Percentiles rank a stretch among this genome's conserved stretches.
Evolutionary conservation across 1,140 invertebrate species (phyloP).

Genomic region (Portunus trituberculatus): DNA sequence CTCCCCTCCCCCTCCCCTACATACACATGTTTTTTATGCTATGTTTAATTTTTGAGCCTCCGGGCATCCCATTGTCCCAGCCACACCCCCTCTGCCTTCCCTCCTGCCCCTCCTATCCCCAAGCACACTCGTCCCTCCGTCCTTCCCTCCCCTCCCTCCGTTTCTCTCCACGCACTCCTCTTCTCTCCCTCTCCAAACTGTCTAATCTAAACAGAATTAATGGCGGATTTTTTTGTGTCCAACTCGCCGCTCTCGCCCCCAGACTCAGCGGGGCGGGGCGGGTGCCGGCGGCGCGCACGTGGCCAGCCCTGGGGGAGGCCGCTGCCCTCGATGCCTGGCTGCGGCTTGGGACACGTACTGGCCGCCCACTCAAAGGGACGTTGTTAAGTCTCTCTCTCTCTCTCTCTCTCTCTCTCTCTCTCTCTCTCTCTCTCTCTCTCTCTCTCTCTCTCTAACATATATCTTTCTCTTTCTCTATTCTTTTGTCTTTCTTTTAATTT

Average conservation of each 20-base stretch:
- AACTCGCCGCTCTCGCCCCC: constrained; percentile 63
- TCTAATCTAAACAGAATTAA: constrained; percentile 74
- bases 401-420: constrained; percentile 1
- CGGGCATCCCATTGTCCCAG: constrained; percentile 56
- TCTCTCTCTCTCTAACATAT: too few relatives aligned
- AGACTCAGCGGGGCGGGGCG: constrained; percentile 51
- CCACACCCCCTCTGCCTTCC: constrained; percentile 41
- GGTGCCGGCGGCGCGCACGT: not conserved
- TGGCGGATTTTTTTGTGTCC: constrained; percentile 71
- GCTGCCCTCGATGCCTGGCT: not conserved
- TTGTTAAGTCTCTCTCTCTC: not conserved
- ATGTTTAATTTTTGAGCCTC: constrained; percentile 72
- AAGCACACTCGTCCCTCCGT: not conserved
- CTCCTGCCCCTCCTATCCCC: not conserved
- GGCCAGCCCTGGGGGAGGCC: not conserved
- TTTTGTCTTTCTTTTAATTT: not conserved
- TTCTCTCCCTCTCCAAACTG: constrained; percentile 69
- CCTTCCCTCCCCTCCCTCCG: not conserved
- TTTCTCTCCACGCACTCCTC: not conserved
- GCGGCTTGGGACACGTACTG: not conserved
- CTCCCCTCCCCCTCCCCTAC: constrained; percentile 14
- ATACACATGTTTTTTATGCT: constrained; percentile 66
- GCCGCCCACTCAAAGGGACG: too few relatives aligned
- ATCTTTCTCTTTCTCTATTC: not conserved
- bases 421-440: too few relatives aligned